These are phyloP conservation scores for Tortrix viridana DNA, from an alignment of 2,888 invertebrate genomes.

Conservation along the genomic window DNA sequence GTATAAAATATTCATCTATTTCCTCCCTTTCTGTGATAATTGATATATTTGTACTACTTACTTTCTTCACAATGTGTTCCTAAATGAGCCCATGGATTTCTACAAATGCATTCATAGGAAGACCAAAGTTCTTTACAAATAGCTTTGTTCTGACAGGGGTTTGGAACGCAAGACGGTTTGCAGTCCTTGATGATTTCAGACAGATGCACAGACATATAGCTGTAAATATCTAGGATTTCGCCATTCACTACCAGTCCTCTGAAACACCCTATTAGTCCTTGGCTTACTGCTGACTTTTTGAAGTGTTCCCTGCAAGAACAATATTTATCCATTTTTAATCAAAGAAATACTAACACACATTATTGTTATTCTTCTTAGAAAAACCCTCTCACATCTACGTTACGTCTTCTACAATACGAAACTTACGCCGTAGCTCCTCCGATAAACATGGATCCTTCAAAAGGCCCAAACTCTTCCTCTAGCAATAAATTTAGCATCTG, in stretches of 20 bases:
- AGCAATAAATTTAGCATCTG: constrained; percentile 93
- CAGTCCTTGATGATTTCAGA: constrained; percentile 97
- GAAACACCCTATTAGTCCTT: constrained; percentile 97
- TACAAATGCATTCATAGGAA: constrained; percentile 95
- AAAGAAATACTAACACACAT: too few relatives aligned
- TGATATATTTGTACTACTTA: constrained; percentile 73
- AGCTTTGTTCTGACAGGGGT: constrained; percentile 96
- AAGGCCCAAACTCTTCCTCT: constrained; percentile 95
- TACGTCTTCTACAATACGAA: background rate
- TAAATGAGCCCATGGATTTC: constrained; percentile 96
- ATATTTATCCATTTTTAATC: background rate
- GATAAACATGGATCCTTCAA: constrained; percentile 97
- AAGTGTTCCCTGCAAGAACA: constrained; percentile 87
- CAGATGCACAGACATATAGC: constrained; percentile 95
- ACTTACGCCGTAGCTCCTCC: constrained; percentile 96
- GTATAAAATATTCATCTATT: background rate
- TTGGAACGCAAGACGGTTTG: constrained; percentile 96
- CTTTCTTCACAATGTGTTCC: constrained; percentile 96
- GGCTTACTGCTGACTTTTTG: constrained; percentile 92
- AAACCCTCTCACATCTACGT: too few relatives aligned
- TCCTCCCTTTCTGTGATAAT: background rate
- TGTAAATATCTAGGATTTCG: constrained; percentile 94
- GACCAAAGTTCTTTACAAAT: constrained; percentile 96
- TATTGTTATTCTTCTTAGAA: too few relatives aligned
- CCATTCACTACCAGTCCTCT: constrained; percentile 96